Evolutionary conservation across 2,797 vertebrate genomes (phyloP).

Genomic region (Pseudochirops cupreus): DNA sequence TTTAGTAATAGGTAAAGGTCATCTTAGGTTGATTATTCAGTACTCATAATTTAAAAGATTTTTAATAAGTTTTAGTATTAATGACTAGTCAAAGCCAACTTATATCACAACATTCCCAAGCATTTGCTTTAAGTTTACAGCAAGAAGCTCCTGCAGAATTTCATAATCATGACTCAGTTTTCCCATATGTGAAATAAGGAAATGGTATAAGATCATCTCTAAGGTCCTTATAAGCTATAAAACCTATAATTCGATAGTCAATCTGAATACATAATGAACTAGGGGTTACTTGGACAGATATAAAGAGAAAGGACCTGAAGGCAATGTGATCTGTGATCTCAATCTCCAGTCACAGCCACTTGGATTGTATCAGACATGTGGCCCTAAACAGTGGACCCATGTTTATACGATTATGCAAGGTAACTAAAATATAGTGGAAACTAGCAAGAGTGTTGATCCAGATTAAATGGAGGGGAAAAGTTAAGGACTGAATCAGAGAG

Average conservation of each 20-base stretch:
- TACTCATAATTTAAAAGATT: constrained; percentile 23
- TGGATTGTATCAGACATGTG: neutral
- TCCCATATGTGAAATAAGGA: neutral
- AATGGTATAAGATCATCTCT: neutral
- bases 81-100: neutral
- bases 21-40: neutral
- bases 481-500: neutral
- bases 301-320: neutral
- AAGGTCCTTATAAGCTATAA: neutral
- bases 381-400: neutral
- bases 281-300: neutral
- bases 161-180: constrained; percentile 5
- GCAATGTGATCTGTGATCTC: neutral
- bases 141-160: neutral
- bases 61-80: neutral
- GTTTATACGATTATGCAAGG: neutral
- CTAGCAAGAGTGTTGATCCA: neutral
- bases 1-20: neutral
- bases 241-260: neutral
- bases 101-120: neutral
- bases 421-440: neutral
- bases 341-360: neutral
- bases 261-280: neutral
- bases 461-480: neutral
- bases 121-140: neutral